These are phyloP conservation scores for Ruditapes philippinarum DNA, from an alignment of 1,140 invertebrate species.

Conservation along the genomic window DNA sequence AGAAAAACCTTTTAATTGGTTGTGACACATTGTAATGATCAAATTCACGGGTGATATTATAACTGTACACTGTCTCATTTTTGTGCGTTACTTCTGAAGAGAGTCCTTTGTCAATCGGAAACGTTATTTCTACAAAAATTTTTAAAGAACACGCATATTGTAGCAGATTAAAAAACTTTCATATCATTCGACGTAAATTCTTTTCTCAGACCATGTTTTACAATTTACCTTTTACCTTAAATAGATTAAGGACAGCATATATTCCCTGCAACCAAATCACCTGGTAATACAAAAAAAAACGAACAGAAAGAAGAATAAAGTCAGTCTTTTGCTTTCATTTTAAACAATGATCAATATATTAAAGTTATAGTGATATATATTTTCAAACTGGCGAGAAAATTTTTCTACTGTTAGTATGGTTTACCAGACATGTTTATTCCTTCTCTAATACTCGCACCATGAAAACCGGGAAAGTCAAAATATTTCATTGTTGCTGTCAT, in stretches of 20 bases:
- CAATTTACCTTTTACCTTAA: too few relatives aligned
- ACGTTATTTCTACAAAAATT: constrained; percentile 23
- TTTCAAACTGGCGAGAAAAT: not conserved
- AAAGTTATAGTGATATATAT: not conserved
- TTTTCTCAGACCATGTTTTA: too few relatives aligned
- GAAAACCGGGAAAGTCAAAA: constrained; percentile 45
- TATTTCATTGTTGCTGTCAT: constrained; percentile 35
- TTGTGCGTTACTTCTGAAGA: not conserved
- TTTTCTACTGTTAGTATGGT: not conserved
- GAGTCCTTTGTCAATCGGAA: constrained; percentile 18
- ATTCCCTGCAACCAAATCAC: too few relatives aligned
- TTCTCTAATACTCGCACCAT: not conserved
- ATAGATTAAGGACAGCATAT: too few relatives aligned
- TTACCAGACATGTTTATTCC: constrained; percentile 20
- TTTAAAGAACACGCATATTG: too few relatives aligned
- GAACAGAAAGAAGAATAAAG: too few relatives aligned
- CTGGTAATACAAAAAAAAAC: too few relatives aligned
- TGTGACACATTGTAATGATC: constrained; percentile 17
- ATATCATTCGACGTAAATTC: too few relatives aligned
- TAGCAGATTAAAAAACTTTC: too few relatives aligned
- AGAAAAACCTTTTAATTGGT: constrained; percentile 35
- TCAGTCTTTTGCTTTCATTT: too few relatives aligned
- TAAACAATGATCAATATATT: not conserved
- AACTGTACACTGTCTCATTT: constrained; percentile 9
- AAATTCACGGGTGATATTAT: constrained; percentile 16